Percentiles rank a stretch among this genome's conserved stretches.
phyloP scores from a whole-genome alignment of 2,113 vertebrate species.

The Petromus typicus region DNA sequence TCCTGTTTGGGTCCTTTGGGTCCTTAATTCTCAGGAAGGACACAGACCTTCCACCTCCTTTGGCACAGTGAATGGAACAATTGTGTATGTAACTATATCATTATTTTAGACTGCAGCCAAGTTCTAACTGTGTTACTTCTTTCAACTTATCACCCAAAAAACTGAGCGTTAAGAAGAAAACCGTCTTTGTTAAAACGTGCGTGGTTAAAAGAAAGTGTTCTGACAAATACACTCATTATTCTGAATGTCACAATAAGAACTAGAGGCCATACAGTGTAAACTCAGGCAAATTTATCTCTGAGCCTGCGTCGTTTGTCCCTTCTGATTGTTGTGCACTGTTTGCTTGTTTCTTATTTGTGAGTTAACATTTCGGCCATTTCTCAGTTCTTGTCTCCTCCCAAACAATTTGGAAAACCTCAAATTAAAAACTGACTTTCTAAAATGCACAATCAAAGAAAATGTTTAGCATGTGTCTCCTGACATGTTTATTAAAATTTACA shows the following conservation, averaged over 20 bases:
- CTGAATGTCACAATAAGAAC: conserved; percentile 44
- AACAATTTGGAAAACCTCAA: conserved; percentile 30
- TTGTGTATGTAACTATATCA: neutral
- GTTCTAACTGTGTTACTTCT: conserved; percentile 53
- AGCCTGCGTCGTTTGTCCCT: neutral
- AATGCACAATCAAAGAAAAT: conserved; percentile 17
- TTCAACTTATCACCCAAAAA: conserved; percentile 6
- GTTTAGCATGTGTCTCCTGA: neutral
- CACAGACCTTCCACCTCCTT: neutral
- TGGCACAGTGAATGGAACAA: neutral
- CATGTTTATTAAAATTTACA: conserved; percentile 39
- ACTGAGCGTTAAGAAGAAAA: conserved; percentile 31
- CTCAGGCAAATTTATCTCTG: neutral
- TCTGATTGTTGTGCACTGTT: neutral
- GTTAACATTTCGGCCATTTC: neutral
- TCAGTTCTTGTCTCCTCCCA: neutral
- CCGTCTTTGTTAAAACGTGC: neutral
- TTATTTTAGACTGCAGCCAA: conserved; percentile 49
- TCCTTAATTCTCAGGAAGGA: neutral
- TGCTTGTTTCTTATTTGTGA: neutral
- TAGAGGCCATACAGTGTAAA: neutral
- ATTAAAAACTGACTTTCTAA: conserved; percentile 19
- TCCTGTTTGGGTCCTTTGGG: conserved; percentile 10
- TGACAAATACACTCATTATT: neutral
- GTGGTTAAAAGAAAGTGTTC: conserved; percentile 23